Evolutionary conservation across 1,140 invertebrate genomes (phyloP), one percentile per base, ranked within the genome.

Genomic region (Cotesia typhae): DNA sequence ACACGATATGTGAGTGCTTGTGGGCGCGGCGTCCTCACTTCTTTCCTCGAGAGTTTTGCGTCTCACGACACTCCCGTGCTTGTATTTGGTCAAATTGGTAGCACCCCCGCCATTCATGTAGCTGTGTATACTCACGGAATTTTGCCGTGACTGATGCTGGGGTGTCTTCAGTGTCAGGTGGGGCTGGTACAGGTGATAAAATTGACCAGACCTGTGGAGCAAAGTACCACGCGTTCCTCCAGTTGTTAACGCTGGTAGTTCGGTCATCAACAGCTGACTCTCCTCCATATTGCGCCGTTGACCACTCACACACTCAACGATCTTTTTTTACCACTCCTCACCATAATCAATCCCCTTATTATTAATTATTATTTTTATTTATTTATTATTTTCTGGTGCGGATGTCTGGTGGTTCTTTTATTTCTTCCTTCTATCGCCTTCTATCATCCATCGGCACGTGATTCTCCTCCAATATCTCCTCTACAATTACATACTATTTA

Each of bases 1-100:
- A 79, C 93, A 91, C 12, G 94, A 94, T 74, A 97, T 94, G 86
- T 96, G 94, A 60, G 93, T 94, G 73, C 90, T 90, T 53, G 89
- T 38, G 81, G 81, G 74, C 41, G 75, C 47, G 53, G 70, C 67
- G 47, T 71, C 38, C 20, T 55, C 67, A 52, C 55, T 47, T 7
- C 41, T 57, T 35, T 72, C 38, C 28, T 61, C 9, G 20, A 69
- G 70, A 3, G 63, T 67, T 36, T 71, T 47, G 17, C 73, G 57
- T 64, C 74, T 67, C 5, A 72, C 28, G 9, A 76, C 73, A 17
- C 74, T 10, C 6, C 41, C 74, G 5, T 73, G 72, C n/a, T 66
- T 53, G 37, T 68, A 72, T 20, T 55, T 72, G 14, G 38, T 51
- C 36, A 72, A 61, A 59, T 76, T 66, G 4, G 65, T 76, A 47